Base-by-base conservation (phyloP, 2,888 invertebrate genomes). In the Leucophenga montana region DNA sequence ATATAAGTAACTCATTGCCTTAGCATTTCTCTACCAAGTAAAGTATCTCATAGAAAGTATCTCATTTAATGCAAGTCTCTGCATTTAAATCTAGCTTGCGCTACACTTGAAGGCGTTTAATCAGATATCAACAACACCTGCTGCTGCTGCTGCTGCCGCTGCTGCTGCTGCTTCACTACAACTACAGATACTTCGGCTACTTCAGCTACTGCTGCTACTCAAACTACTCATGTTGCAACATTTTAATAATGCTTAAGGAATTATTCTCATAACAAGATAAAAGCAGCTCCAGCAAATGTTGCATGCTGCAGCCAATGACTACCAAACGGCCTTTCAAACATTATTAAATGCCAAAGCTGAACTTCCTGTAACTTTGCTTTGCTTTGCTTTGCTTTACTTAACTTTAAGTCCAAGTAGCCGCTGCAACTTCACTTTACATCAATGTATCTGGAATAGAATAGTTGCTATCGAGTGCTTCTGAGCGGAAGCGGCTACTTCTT, bases 101-200 rank as follows among this genome's bases (percentile, higher is more conserved):
- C 39, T 8, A 39, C 9, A 39, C 39, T 39, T 27, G 27, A 46
- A 46, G 46, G 78, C 80, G 78, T 84, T 82, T 84, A 84, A 83
- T 82, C 82, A 75, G 83, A 83, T 82, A 82, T 79, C 74, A 73
- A 75, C 80, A 84, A 82, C 82, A 82, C 85, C 82, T 84, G 85
- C 82, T 80, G 73, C 77, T 56, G 27, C 9, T 39, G 11, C 39
- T 11, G 11, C 8, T 33, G n/a, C n/a, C n/a, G n/a, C n/a, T n/a
- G n/a, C n/a, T n/a, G n/a, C n/a, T n/a, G n/a, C n/a, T n/a, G n/a
- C n/a, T n/a, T n/a, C n/a, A n/a, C n/a, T n/a, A n/a, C 33, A 5
- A 33, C 33, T 33, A 39, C 39, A 5, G 11, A 3, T 39, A 39
- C 39, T 39, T 39, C 11, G 31, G 65, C 16, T 56, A 67, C 22